Base-by-base conservation (phyloP, 2,113 vertebrate species). In the Eurypyga helias region DNA sequence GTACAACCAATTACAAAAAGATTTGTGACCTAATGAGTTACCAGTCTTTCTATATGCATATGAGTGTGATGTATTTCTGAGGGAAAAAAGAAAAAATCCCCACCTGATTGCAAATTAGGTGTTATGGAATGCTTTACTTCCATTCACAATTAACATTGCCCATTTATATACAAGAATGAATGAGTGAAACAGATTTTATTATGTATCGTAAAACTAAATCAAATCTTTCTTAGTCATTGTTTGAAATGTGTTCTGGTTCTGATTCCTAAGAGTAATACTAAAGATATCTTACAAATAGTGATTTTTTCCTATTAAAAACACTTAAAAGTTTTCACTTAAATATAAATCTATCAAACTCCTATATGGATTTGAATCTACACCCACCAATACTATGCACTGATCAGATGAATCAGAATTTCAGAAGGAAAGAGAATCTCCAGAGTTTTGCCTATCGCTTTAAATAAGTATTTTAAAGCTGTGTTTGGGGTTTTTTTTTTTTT, bases 61-160 rank as follows among this genome's bases (percentile, higher is more conserved):
- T 10, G 11, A 66, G 31, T 60, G 46, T 36, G 3, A 66, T 41
- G 11, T 10, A n/a, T 31, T 90, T 65, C 23, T 17, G 13, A 17
- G 5, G 6, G 1, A 11, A 51, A 45, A 6, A 23, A 9, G 8
- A 5, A 28, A 51, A 48, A 60, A 34, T 1, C 0, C 10, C 23
- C 26, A 48, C 15, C 6, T 28, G 13, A 43, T 3, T 19, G 16
- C 9, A 70, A 89, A 78, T 73, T 60, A 72, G 20, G 5, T 69
- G 7, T 28, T 48, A 79, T 17, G 43, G 15, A 86, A 83, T n/a
- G 8, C 20, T 75, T 69, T 60, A 54, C 17, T 87, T 70, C 65
- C 52, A 77, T 70, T 82, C 33, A 57, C 61, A 84, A 64, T 70
- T 70, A 78, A 66, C 62, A n/a, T 2, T 86, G 20, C 1, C 16